A percentile compares a stretch with the other conserved stretches of the same genome.
These are phyloP conservation scores for Amazona guildingii DNA, from an alignment of 2,113 vertebrate species.

Conservation along the genomic window DNA sequence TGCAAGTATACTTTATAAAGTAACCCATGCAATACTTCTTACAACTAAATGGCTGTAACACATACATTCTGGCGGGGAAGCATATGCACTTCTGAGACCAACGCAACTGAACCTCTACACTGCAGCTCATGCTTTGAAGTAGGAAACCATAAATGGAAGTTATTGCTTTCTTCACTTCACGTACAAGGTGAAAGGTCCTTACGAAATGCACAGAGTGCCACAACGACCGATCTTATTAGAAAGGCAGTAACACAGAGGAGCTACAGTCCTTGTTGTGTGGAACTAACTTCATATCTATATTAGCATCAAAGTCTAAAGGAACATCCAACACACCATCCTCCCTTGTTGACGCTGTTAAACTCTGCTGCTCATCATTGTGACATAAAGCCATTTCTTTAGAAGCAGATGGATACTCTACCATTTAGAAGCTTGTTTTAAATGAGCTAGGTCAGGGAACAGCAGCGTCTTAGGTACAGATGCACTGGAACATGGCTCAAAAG, in stretches of 20 bases:
- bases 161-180: neutral
- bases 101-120: neutral
- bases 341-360: neutral
- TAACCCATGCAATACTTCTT: neutral
- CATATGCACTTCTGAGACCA: neutral
- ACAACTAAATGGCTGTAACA: neutral
- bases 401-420: neutral
- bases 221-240: neutral
- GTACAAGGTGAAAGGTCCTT: neutral
- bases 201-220: neutral
- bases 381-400: neutral
- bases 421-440: neutral
- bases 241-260: neutral
- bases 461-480: neutral
- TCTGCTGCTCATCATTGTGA: neutral
- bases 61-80: neutral
- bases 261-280: neutral
- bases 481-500: neutral
- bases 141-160: neutral
- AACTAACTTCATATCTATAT: neutral
- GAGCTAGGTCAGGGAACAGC: neutral
- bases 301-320: neutral
- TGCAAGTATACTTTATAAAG: neutral
- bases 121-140: neutral
- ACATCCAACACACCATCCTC: neutral